Evolutionary conservation across 2,797 vertebrate genomes (phyloP).

Genomic region (Staurois parvus): DNA sequence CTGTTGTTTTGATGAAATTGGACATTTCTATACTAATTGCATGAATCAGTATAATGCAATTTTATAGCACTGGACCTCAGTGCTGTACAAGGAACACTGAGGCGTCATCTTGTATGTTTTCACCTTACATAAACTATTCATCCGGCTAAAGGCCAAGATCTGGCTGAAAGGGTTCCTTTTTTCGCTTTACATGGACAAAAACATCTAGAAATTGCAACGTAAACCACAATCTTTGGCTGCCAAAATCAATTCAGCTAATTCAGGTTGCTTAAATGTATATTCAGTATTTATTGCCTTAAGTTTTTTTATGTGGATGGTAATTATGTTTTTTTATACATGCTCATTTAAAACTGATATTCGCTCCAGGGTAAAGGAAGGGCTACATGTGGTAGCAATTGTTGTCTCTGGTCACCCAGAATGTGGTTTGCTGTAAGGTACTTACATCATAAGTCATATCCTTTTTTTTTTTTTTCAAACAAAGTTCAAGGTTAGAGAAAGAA

Average conservation of each 20-base stretch:
- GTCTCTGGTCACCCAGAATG: too few species aligned
- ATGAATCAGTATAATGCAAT: not conserved
- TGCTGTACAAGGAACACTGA: not conserved
- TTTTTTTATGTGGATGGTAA: constrained; percentile 3
- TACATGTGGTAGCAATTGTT: too few species aligned
- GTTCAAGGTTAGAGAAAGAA: too few species aligned
- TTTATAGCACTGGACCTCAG: not conserved
- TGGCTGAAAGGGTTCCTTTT: constrained; percentile 47
- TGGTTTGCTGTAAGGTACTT: too few species aligned
- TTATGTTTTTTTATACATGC: constrained; percentile 1
- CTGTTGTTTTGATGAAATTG: not conserved
- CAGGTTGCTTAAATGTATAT: constrained; percentile 15
- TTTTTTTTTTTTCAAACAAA: too few species aligned
- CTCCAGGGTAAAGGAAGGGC: not conserved
- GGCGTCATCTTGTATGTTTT: constrained; percentile 13
- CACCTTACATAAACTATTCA: constrained; percentile 52
- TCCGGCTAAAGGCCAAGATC: constrained; percentile 39
- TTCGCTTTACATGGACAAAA: constrained; percentile 52
- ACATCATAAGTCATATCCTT: too few species aligned
- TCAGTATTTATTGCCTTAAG: not conserved
- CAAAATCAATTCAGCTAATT: constrained; percentile 54
- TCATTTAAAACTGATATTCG: not conserved
- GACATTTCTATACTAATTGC: not conserved
- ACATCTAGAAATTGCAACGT: constrained; percentile 51
- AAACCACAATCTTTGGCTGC: constrained; percentile 48